Evolutionary conservation across 2,888 invertebrate species (phyloP).

Genomic region (Ommatoiulus sabulosus): DNA sequence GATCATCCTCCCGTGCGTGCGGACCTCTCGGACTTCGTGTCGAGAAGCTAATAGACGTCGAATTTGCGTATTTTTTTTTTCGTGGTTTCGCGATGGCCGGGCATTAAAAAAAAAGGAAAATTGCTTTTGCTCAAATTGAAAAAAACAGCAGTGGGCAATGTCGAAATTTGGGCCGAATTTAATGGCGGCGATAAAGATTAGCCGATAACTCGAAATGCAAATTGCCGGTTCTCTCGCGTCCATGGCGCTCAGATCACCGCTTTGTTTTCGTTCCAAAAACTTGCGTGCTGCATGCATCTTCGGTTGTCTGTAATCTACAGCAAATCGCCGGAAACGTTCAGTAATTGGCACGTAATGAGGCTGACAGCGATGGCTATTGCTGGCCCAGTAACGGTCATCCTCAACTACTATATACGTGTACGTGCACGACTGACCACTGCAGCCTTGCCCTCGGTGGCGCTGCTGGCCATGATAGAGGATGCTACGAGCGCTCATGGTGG

Average conservation of each 20-base stretch:
- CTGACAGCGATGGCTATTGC: not conserved
- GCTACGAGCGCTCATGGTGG: not conserved
- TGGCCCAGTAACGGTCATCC: slow-evolving; percentile 1
- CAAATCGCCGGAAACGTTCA: slow-evolving; percentile 8
- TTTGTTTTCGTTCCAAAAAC: not conserved
- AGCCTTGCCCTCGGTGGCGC: not conserved
- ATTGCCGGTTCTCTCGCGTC: not conserved
- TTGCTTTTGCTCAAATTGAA: not conserved
- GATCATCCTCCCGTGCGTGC: not conserved
- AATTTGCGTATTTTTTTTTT: not conserved
- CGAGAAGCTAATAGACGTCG: not conserved
- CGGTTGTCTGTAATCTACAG: not conserved
- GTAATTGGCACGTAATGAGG: not conserved
- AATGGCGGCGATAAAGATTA: not conserved
- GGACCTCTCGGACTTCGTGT: too few relatives aligned
- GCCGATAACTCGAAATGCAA: not conserved
- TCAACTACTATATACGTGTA: not conserved
- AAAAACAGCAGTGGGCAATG: not conserved
- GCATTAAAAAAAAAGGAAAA: not conserved
- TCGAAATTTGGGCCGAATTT: not conserved
- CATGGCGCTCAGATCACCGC: too few relatives aligned
- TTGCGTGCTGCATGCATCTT: not conserved
- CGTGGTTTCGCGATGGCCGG: not conserved
- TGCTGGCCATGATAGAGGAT: too few relatives aligned
- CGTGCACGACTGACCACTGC: not conserved